These are phyloP conservation scores for Acipenser oxyrinchus DNA, from an alignment of 2,797 vertebrate species.

Conservation along the genomic window DNA sequence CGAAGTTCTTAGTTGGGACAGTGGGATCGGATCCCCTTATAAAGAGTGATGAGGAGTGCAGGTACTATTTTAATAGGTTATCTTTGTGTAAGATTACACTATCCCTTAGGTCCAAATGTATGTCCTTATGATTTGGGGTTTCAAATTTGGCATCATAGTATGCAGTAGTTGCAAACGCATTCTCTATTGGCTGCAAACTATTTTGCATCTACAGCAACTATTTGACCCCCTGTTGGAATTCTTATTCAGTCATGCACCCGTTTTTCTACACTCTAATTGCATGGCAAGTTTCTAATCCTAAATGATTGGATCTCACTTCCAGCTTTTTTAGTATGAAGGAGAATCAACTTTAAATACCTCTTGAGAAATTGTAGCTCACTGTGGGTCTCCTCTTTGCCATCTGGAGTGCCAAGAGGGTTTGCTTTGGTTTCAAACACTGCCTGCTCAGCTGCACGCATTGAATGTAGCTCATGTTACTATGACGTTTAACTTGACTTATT, in stretches of 20 bases:
- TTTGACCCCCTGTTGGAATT: too few relatives aligned
- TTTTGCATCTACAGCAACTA: too few relatives aligned
- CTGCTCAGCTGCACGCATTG: not conserved
- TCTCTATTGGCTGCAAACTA: too few relatives aligned
- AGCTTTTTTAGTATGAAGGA: not conserved
- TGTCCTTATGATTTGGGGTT: too few relatives aligned
- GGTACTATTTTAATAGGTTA: conserved; percentile 47
- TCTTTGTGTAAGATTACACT: not conserved
- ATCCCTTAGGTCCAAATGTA: too few relatives aligned
- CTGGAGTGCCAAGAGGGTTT: not conserved
- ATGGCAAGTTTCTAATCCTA: not conserved
- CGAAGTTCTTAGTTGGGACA: conserved; percentile 95
- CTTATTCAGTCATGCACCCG: too few relatives aligned
- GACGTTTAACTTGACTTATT: not conserved
- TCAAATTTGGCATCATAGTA: too few relatives aligned
- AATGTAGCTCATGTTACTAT: not conserved
- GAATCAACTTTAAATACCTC: not conserved
- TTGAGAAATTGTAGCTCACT: not conserved
- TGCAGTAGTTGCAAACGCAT: too few relatives aligned
- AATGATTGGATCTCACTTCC: too few relatives aligned
- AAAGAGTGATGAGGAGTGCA: conserved; percentile 96
- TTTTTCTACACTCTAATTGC: not conserved
- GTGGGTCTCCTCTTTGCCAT: not conserved
- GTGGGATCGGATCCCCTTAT: conserved; percentile 96
- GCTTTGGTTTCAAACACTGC: not conserved